These are phyloP conservation scores for Petromus typicus DNA, from an alignment of 2,113 vertebrate species.

Conservation along the genomic window DNA sequence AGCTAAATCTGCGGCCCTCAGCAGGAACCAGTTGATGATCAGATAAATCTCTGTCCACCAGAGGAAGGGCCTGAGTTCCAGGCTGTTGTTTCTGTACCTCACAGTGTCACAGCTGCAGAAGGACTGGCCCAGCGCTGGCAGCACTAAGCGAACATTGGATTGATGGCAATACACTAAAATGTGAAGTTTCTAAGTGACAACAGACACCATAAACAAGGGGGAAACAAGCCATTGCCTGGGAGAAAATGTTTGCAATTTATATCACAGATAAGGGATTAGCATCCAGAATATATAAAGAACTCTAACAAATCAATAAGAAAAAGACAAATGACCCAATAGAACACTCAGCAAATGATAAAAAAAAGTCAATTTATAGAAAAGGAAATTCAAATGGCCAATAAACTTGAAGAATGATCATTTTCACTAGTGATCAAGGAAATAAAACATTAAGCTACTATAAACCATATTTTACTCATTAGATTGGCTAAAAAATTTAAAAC, in stretches of 20 bases:
- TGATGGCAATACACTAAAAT: not conserved
- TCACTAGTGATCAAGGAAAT: conserved; percentile 77
- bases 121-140: not conserved
- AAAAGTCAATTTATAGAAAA: conserved; percentile 80
- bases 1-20: not conserved
- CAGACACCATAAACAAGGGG: conserved; percentile 70
- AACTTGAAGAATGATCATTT: conserved; percentile 77
- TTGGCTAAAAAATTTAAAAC: conserved; percentile 11
- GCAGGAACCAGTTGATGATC: not conserved
- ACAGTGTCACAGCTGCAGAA: not conserved
- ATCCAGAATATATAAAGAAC: conserved; percentile 83
- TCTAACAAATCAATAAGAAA: conserved; percentile 80
- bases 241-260: conserved; percentile 79
- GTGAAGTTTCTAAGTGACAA: conserved; percentile 58
- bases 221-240: conserved; percentile 60
- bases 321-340: conserved; percentile 77
- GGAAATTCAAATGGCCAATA: conserved; percentile 79
- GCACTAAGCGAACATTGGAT: not conserved
- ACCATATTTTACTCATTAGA: conserved; percentile 61
- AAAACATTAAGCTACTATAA: conserved; percentile 69
- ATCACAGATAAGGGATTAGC: conserved; percentile 75
- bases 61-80: conserved; percentile 35
- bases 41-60: conserved; percentile 23
- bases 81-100: not conserved
- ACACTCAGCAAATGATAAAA: conserved; percentile 74